These are phyloP conservation scores for Nesoenas mayeri DNA, from an alignment of 2,113 vertebrate species.

Conservation along the genomic window DNA sequence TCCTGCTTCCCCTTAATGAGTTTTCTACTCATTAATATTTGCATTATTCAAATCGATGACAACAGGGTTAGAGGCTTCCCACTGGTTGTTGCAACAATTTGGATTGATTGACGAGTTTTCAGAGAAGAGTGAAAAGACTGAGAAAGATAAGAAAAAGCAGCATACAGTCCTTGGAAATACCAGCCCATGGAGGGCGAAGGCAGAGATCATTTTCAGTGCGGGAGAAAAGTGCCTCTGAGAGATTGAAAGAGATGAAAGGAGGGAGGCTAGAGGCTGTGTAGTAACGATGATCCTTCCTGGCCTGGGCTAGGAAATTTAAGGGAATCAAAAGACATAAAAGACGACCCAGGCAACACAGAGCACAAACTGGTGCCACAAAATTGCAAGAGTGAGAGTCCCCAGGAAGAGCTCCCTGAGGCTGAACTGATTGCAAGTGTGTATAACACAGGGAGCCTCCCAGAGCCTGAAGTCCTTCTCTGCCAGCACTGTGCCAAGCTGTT, in stretches of 20 bases:
- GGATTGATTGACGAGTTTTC: not conserved
- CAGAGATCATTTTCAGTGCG: not conserved
- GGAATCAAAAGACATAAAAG: not conserved
- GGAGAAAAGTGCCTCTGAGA: not conserved
- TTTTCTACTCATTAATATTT: constrained; percentile 53
- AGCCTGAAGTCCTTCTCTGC: not conserved
- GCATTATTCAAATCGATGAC: constrained; percentile 45
- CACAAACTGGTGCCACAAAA: not conserved
- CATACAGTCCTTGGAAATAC: not conserved
- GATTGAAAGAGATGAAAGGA: not conserved
- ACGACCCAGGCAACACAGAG: not conserved
- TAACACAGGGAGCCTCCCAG: not conserved
- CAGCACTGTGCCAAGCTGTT: not conserved
- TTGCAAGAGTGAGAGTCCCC: not conserved
- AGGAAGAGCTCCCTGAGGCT: not conserved
- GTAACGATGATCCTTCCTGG: not conserved
- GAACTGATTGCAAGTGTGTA: not conserved
- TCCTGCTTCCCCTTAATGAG: not conserved
- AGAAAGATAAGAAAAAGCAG: not conserved
- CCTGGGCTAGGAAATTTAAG: not conserved
- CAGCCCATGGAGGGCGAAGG: not conserved
- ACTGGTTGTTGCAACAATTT: not conserved
- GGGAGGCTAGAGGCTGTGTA: not conserved
- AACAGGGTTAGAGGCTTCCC: constrained; percentile 60
- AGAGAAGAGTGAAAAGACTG: not conserved